phyloP scores from a whole-genome alignment of 2,888 invertebrate genomes.

The Allygus modestus region DNA sequence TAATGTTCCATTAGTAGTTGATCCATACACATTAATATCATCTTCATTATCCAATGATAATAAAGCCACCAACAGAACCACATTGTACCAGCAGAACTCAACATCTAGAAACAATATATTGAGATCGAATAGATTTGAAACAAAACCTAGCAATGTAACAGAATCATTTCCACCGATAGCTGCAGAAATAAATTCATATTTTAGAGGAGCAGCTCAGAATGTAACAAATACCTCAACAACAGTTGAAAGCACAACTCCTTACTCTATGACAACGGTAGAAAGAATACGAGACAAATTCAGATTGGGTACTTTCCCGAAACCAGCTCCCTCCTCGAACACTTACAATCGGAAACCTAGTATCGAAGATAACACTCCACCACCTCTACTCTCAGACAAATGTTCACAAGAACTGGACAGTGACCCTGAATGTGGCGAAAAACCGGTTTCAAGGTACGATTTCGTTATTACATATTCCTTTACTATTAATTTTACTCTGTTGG shows the following conservation, averaged over 20 bases:
- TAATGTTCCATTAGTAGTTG: constrained; percentile 8
- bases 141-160: constrained; percentile 3
- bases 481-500: not conserved
- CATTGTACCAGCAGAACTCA: not conserved
- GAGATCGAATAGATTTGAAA: constrained; percentile 24
- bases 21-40: constrained; percentile 20
- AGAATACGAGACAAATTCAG: constrained; percentile 53
- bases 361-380: constrained; percentile 67
- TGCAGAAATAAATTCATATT: constrained; percentile 39
- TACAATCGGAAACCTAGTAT: constrained; percentile 22
- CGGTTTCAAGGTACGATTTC: constrained; percentile 69
- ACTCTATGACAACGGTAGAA: constrained; percentile 44
- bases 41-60: constrained; percentile 1
- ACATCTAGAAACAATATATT: not conserved
- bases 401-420: constrained; percentile 61
- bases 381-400: constrained; percentile 71
- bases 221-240: not conserved
- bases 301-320: constrained; percentile 44
- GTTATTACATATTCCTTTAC: not conserved
- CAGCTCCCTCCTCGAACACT: constrained; percentile 23
- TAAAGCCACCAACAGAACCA: not conserved
- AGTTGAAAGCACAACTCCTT: constrained; percentile 46
- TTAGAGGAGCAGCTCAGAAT: constrained; percentile 11
- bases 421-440: constrained; percentile 70
- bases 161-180: constrained; percentile 35